Percentiles rank a stretch among this genome's conserved stretches.
Conservation (phyloP, 2,113 vertebrate genomes). For the Meleagris gallopavo region DNA sequence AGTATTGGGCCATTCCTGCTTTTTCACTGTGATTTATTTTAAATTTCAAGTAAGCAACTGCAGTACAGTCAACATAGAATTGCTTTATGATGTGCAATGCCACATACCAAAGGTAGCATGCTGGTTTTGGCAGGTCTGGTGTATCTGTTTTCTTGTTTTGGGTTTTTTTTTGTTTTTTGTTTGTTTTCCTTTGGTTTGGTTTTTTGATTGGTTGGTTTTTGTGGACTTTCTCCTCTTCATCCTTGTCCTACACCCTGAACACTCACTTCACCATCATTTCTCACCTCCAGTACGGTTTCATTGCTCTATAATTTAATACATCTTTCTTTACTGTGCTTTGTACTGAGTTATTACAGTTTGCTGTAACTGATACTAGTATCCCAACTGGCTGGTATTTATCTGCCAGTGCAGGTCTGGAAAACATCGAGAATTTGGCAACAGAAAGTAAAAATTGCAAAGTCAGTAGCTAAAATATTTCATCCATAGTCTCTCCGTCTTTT, state of each 20-base stretch:
- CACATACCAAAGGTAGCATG: neutral
- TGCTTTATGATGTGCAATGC: neutral
- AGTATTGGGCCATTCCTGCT: neutral
- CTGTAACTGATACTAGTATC: neutral
- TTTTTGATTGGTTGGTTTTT: neutral
- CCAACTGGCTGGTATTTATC: neutral
- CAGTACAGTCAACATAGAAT: neutral
- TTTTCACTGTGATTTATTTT: neutral
- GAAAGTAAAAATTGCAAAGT: neutral
- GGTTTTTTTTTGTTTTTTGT: neutral
- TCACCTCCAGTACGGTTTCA: neutral
- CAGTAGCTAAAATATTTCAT: neutral
- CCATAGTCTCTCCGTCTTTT: neutral
- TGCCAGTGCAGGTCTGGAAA: neutral
- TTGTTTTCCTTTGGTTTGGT: neutral
- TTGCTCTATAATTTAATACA: neutral
- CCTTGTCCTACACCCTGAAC: neutral
- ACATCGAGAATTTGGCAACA: neutral
- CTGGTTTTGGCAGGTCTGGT: neutral
- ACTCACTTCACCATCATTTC: neutral
- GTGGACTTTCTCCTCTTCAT: neutral
- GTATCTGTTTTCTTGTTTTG: neutral
- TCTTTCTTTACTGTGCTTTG: neutral
- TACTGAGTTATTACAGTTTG: neutral
- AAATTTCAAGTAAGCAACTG: neutral